Percentiles rank a stretch among this genome's conserved stretches.
Conservation (phyloP, 2,888 invertebrate species). For the Callyntrura sp. region DNA sequence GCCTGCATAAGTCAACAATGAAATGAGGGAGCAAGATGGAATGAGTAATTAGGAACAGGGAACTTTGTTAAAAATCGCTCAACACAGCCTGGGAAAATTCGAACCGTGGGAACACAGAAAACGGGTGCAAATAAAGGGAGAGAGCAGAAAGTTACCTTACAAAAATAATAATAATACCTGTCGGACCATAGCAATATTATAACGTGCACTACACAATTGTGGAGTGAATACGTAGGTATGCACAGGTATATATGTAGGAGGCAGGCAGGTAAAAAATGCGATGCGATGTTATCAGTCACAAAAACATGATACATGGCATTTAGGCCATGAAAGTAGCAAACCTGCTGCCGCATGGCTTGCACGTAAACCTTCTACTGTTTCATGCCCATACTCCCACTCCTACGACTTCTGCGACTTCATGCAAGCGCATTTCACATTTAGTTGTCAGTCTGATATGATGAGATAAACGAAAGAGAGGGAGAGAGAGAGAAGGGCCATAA, state of each 20-base stretch:
- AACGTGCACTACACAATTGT: not conserved
- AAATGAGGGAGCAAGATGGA: slow-evolving; percentile 79
- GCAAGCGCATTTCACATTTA: slow-evolving; percentile 62
- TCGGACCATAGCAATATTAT: slow-evolving; percentile 32
- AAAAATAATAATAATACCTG: slow-evolving; percentile 49
- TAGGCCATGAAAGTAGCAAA: slow-evolving; percentile 74
- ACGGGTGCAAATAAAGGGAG: slow-evolving; percentile 74
- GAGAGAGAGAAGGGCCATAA: slow-evolving; percentile 58
- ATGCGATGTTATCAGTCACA: slow-evolving; percentile 81
- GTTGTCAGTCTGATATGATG: slow-evolving; percentile 68
- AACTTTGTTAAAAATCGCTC: slow-evolving; percentile 77
- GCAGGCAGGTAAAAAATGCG: slow-evolving; percentile 71
- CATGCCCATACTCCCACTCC: slow-evolving; percentile 61
- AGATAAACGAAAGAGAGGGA: slow-evolving; percentile 24
- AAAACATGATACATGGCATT: slow-evolving; percentile 76
- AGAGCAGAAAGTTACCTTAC: slow-evolving; percentile 65
- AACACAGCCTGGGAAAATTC: slow-evolving; percentile 83
- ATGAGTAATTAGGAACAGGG: slow-evolving; percentile 83
- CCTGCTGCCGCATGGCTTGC: slow-evolving; percentile 58
- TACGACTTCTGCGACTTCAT: slow-evolving; percentile 52
- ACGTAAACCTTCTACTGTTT: slow-evolving; percentile 50
- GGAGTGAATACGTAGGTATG: slow-evolving; percentile 39
- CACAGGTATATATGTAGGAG: slow-evolving; percentile 4
- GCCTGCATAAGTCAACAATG: slow-evolving; percentile 73
- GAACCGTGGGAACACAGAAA: slow-evolving; percentile 83